phyloP scores from a whole-genome alignment of 2,797 vertebrate genomes.

The Neosilurus mollespiculum region DNA sequence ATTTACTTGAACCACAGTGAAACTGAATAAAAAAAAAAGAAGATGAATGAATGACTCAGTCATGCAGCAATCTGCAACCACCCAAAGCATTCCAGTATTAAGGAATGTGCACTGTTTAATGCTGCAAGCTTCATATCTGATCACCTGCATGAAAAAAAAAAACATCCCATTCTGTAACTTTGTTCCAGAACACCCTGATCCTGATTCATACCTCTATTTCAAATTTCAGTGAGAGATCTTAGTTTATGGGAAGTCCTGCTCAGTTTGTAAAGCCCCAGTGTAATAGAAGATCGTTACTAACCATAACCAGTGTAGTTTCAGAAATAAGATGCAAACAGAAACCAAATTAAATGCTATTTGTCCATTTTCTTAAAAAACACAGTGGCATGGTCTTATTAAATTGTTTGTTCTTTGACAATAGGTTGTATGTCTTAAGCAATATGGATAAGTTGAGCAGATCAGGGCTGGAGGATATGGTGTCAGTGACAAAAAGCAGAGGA shows the following conservation, averaged over 20 bases:
- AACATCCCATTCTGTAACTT: neutral
- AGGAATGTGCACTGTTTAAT: neutral
- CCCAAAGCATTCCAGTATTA: neutral
- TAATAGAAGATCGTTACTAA: neutral
- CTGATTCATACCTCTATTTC: neutral
- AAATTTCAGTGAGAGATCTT: neutral
- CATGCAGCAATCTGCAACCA: neutral
- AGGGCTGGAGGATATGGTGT: slow-evolving; percentile 1
- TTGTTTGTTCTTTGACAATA: neutral
- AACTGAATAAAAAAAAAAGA: neutral
- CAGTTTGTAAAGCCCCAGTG: neutral
- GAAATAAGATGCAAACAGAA: neutral
- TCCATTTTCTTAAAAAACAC: neutral
- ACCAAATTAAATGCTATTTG: neutral
- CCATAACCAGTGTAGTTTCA: neutral
- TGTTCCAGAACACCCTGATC: neutral
- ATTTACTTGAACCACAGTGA: neutral
- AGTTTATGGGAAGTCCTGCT: neutral
- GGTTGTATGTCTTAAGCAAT: neutral
- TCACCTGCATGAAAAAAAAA: neutral
- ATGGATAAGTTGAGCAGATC: neutral
- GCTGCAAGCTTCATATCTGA: neutral
- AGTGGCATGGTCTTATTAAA: neutral
- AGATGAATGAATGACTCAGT: neutral
- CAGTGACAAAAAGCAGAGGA: slow-evolving; percentile 27